Evolutionary conservation across 2,113 vertebrate species (phyloP).

Genomic region (Caranx melampygus): DNA sequence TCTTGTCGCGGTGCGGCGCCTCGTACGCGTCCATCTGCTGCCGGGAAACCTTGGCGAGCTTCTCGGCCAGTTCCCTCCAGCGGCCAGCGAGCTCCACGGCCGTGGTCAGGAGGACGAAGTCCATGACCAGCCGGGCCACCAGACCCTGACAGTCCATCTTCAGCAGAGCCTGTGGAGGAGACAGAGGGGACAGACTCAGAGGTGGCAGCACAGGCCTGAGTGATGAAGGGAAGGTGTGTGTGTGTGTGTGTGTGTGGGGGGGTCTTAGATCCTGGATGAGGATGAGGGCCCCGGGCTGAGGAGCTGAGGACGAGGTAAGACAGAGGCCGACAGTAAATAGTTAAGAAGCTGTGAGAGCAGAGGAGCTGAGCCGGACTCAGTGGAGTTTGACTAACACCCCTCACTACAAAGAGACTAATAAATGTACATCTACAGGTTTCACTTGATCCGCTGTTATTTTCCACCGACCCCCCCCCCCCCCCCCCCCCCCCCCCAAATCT

Average conservation of each 20-base stretch:
- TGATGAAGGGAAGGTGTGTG: no score
- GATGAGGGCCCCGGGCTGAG: no score
- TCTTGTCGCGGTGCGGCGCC: constrained; percentile 92
- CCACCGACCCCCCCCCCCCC: constrained; percentile 12
- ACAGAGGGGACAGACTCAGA: not conserved
- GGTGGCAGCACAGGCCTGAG: no score
- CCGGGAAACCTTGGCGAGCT: constrained; percentile 91
- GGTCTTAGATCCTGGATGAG: no score
- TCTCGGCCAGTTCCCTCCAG: constrained; percentile 96
- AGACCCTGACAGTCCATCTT: constrained; percentile 98
- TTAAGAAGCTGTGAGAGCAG: not conserved
- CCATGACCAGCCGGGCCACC: constrained; percentile 93
- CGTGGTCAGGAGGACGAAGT: constrained; percentile 96
- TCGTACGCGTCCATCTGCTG: constrained; percentile 98
- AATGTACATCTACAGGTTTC: constrained; percentile 30
- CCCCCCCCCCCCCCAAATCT: constrained; percentile 30
- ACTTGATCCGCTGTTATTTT: constrained; percentile 32
- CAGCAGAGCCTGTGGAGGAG: constrained; percentile 87
- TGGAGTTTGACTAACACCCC: not conserved
- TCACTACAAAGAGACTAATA: constrained; percentile 3
- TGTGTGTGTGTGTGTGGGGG: no score
- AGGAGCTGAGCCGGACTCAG: not conserved
- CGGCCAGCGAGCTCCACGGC: constrained; percentile 94
- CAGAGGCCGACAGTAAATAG: not conserved
- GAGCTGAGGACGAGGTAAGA: not conserved